phyloP scores from a whole-genome alignment of 2,113 vertebrate species.

The Microtus montanus region DNA sequence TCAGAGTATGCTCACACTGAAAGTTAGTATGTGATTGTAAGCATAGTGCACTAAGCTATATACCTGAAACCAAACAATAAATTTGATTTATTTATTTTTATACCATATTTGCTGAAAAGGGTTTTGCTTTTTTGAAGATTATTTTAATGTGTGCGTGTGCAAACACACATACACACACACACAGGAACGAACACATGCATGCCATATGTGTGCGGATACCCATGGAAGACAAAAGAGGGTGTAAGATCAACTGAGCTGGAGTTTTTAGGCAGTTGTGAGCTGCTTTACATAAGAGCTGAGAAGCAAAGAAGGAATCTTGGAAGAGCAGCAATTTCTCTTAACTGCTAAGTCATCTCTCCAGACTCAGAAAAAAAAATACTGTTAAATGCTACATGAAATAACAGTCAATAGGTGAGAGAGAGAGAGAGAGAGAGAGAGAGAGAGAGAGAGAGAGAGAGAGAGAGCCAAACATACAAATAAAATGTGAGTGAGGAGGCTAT shows the following conservation, averaged over 20 bases:
- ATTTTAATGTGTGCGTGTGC: not conserved
- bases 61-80: not conserved
- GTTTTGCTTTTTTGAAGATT: not conserved
- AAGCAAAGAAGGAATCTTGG: not conserved
- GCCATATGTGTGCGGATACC: not conserved
- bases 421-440: not conserved
- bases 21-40: constrained; percentile 1
- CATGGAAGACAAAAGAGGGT: not conserved
- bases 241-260: not conserved
- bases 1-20: not conserved
- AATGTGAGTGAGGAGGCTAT: not conserved
- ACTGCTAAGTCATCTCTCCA: not conserved
- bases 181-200: too few species aligned
- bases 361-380: not conserved
- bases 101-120: not conserved
- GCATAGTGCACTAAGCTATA: not conserved
- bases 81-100: constrained; percentile 2
- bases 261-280: not conserved
- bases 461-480: not conserved
- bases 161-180: not conserved
- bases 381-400: constrained; percentile 33
- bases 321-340: not conserved
- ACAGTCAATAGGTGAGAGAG: not conserved
- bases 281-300: not conserved
- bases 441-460: not conserved